Evolutionary conservation across 2,888 invertebrate genomes (phyloP), one percentile per base, ranked within the genome.

Genomic region (Emmelina monodactyla): DNA sequence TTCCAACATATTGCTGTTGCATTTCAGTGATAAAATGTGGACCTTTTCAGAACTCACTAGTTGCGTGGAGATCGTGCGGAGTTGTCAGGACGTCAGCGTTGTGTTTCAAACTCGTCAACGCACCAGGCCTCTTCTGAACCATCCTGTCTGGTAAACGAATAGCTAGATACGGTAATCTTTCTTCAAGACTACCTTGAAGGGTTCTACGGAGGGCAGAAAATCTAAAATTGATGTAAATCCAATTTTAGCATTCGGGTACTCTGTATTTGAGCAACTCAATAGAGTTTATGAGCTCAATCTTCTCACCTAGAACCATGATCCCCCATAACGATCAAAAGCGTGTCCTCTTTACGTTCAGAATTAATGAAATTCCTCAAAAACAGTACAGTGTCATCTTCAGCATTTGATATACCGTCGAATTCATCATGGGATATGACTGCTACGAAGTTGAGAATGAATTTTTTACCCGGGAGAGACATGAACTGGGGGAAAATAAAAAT

Each of bases 161-260:
- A 0, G 89, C 86, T 55, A 42, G 22, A 7, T 40, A 22, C 1
- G 42, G 42, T 11, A 42, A n/a, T 1, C 42, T 83, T 61, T 94
- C 94, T 54, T 94, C 94, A 48, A 89, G 85, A 63, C 92, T 92
- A 0, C 94, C 94, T 61, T 93, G 92, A 12, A 91, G 78, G n/a
- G n/a, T n/a, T n/a, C n/a, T n/a, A n/a, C n/a, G n/a, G n/a, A n/a
- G n/a, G n/a, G n/a, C n/a, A n/a, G n/a, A n/a, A n/a, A n/a, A n/a
- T n/a, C n/a, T n/a, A n/a, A n/a, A n/a, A n/a, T n/a, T n/a, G n/a
- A n/a, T n/a, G n/a, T n/a, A n/a, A n/a, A n/a, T n/a, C n/a, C n/a
- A n/a, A n/a, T n/a, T n/a, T n/a, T n/a, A n/a, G n/a, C n/a, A n/a
- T n/a, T n/a, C n/a, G n/a, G n/a, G n/a, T n/a, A n/a, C n/a, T n/a